Percentiles rank a stretch among this genome's conserved stretches.
These are phyloP conservation scores for Lophotis ruficrista DNA, from an alignment of 2,113 vertebrate genomes.

Conservation along the genomic window DNA sequence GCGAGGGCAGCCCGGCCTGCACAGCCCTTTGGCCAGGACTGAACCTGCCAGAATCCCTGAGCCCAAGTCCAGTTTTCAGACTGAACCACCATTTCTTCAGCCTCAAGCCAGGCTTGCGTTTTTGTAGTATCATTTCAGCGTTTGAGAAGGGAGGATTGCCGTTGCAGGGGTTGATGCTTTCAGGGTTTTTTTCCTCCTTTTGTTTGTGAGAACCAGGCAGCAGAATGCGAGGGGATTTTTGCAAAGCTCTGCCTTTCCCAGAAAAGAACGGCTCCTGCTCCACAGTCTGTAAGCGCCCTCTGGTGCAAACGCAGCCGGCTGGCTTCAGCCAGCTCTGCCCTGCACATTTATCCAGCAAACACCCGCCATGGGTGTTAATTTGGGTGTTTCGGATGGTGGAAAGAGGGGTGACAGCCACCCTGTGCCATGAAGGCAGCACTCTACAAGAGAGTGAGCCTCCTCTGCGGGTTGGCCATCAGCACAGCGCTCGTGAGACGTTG, in stretches of 20 bases:
- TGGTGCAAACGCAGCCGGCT: not conserved
- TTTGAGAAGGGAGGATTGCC: not conserved
- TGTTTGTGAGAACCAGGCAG: not conserved
- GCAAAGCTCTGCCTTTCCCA: not conserved
- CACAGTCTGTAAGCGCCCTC: slow-evolving; percentile 67
- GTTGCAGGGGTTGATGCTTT: not conserved
- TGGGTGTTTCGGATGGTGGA: no score
- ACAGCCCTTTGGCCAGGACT: not conserved
- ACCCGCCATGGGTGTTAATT: accelerated
- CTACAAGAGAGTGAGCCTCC: not conserved
- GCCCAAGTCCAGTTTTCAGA: not conserved
- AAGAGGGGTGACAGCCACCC: not conserved
- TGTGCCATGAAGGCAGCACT: not conserved
- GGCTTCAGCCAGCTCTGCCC: not conserved
- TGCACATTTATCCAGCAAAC: accelerated
- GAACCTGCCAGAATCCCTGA: not conserved
- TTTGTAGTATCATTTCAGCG: not conserved
- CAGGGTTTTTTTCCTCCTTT: not conserved
- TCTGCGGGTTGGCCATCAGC: not conserved
- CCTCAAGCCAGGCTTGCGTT: not conserved
- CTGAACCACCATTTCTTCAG: not conserved
- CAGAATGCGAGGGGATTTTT: not conserved
- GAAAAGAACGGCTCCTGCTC: not conserved
- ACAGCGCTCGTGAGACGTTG: not conserved
- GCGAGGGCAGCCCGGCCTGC: not conserved